phyloP scores from a whole-genome alignment of 1,140 invertebrate genomes.

The Leguminivora glycinivorella region DNA sequence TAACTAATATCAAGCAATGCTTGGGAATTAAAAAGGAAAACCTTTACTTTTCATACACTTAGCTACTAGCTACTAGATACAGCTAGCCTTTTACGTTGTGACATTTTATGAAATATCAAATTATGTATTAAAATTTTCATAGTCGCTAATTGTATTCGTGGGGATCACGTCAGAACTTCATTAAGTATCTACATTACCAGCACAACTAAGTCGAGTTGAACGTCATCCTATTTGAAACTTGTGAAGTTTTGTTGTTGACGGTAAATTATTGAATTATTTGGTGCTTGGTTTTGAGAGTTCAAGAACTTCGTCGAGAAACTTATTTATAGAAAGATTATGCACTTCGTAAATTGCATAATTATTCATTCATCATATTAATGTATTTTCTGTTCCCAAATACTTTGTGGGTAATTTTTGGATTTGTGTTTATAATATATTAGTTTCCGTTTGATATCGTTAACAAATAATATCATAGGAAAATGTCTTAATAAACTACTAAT shows the following conservation, averaged over 20 bases:
- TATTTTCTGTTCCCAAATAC: too few species aligned
- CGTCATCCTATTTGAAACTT: constrained; percentile 19
- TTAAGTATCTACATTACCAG: constrained; percentile 8
- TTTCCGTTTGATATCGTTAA: too few species aligned
- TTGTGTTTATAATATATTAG: too few species aligned
- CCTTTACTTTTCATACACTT: too few species aligned
- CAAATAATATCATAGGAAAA: too few species aligned
- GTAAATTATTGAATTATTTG: not conserved
- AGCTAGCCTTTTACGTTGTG: not conserved
- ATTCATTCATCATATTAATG: too few species aligned
- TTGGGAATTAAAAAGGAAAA: too few species aligned
- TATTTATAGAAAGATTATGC: not conserved
- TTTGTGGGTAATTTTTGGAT: too few species aligned
- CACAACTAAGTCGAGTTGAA: constrained; percentile 13
- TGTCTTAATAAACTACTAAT: too few species aligned
- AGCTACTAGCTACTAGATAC: too few species aligned
- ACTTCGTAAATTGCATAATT: not conserved
- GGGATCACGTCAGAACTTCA: constrained; percentile 25
- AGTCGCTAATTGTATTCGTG: constrained; percentile 13
- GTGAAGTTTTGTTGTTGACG: not conserved
- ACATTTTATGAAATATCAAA: not conserved
- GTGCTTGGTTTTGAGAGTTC: not conserved
- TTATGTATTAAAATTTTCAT: not conserved
- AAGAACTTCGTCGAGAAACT: too few species aligned
- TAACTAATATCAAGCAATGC: too few species aligned